Conservation (phyloP, 2,888 invertebrate species). For the Ctena decussata region DNA sequence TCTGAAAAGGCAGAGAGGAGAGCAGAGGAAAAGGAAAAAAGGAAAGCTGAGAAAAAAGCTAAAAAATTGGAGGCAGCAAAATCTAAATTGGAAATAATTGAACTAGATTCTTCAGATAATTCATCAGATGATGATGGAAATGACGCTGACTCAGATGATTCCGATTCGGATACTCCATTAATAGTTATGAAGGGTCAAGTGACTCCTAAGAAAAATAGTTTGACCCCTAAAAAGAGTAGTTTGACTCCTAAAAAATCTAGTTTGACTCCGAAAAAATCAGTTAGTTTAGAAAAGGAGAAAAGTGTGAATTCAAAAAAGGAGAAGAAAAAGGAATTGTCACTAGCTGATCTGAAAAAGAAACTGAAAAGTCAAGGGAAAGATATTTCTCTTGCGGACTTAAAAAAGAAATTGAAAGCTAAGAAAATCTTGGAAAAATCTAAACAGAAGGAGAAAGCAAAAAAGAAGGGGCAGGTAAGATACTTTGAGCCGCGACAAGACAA, state of each 20-base stretch:
- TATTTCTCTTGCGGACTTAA: conserved; percentile 1
- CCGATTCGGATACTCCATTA: conserved; percentile 76
- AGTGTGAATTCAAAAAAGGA: conserved; percentile 1
- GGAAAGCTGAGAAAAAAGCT: conserved; percentile 33
- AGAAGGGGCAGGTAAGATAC: conserved; percentile 54
- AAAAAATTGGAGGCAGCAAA: conserved; percentile 27
- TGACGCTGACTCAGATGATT: conserved; percentile 58
- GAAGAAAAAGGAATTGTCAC: conserved; percentile 28
- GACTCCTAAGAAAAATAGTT: conserved; percentile 70
- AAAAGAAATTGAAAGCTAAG: conserved; percentile 62
- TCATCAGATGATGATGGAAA: conserved; percentile 35
- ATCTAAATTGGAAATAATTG: conserved; percentile 1
- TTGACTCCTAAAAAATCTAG: conserved; percentile 8
- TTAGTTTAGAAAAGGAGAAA: neutral
- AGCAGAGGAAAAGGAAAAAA: neutral
- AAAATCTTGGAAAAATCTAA: conserved; percentile 38
- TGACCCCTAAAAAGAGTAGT: neutral
- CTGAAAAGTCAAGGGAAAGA: conserved; percentile 32
- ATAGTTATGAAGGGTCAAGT: conserved; percentile 69
- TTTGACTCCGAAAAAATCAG: conserved; percentile 36
- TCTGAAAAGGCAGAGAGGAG: conserved; percentile 45
- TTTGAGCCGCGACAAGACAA: no score
- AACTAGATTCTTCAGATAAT: conserved; percentile 40
- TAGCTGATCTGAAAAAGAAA: conserved; percentile 34
- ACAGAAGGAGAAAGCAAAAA: conserved; percentile 52